A percentile compares a stretch with the other conserved stretches of the same genome.
Evolutionary conservation across 1,140 invertebrate species (phyloP).

Genomic region (Globodera rostochiensis): DNA sequence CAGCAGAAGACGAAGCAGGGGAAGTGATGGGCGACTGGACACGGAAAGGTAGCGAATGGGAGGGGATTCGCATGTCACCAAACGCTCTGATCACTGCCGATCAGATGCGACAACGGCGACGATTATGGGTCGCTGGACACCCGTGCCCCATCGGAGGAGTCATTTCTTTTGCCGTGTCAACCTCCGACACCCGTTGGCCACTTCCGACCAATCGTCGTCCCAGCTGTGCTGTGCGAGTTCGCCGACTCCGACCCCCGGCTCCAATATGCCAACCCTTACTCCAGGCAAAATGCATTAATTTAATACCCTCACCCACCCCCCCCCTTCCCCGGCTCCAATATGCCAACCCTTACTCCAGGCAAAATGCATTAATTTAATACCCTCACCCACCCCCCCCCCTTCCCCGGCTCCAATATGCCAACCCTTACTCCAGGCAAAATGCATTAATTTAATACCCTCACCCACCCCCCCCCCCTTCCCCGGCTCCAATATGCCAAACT

Average conservation of each 20-base stretch:
- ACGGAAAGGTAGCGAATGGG: neutral
- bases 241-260: constrained; percentile 39
- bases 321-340: constrained; percentile 32
- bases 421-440: constrained; percentile 44
- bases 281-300: constrained; percentile 35
- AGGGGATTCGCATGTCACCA: too few relatives aligned
- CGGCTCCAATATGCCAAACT: constrained; percentile 38
- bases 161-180: constrained; percentile 3
- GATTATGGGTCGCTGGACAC: neutral
- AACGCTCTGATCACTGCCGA: neutral
- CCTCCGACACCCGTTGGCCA: constrained; percentile 17
- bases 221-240: neutral
- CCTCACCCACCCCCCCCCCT: constrained; percentile 7
- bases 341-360: too few relatives aligned
- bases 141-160: neutral
- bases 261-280: constrained; percentile 41
- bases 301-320: constrained; percentile 1
- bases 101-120: neutral
- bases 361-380: neutral
- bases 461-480: constrained; percentile 13
- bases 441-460: neutral
- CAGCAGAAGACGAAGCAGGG: neutral
- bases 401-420: constrained; percentile 42
- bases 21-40: neutral
- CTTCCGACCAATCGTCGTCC: constrained; percentile 13